Conservation (phyloP, 1,140 invertebrate genomes). For the Zaprionus ornatus region DNA sequence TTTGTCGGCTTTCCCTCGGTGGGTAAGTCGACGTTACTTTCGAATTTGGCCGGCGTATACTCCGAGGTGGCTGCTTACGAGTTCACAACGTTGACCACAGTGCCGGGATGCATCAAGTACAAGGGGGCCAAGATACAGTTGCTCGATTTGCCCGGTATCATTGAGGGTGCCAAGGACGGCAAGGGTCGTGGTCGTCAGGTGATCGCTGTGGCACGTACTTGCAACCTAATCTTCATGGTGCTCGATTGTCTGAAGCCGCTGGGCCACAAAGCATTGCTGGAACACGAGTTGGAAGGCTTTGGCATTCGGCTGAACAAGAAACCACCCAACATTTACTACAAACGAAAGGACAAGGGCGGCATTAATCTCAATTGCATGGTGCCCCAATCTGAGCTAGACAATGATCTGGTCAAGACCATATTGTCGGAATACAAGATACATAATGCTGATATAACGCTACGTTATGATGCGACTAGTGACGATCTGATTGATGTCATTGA, state of each 20-base stretch:
- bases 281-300: constrained; percentile 99
- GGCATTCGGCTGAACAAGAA: constrained; percentile 98
- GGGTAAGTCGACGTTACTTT: constrained; percentile 98
- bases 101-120: constrained; percentile 99
- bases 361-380: constrained; percentile 96
- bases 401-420: constrained; percentile 98
- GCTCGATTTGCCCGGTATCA: constrained; percentile 99
- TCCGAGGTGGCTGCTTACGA: constrained; percentile 99
- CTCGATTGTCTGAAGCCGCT: constrained; percentile 99
- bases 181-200: constrained; percentile 94
- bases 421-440: constrained; percentile 99
- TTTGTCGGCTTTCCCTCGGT: constrained; percentile 99
- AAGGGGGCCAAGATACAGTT: constrained; percentile 99
- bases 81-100: constrained; percentile 99
- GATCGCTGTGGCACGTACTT: constrained; percentile 99
- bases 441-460: constrained; percentile 97
- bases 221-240: constrained; percentile 99
- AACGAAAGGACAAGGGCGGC: constrained; percentile 97
- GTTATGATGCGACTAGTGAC: constrained; percentile 98
- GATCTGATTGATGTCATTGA: constrained; percentile 99
- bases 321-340: constrained; percentile 98
- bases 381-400: constrained; percentile 96
- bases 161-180: constrained; percentile 99
- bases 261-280: constrained; percentile 97
- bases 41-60: constrained; percentile 98